phyloP scores from a whole-genome alignment of 2,113 vertebrate genomes.

The Myrmecobius fasciatus region DNA sequence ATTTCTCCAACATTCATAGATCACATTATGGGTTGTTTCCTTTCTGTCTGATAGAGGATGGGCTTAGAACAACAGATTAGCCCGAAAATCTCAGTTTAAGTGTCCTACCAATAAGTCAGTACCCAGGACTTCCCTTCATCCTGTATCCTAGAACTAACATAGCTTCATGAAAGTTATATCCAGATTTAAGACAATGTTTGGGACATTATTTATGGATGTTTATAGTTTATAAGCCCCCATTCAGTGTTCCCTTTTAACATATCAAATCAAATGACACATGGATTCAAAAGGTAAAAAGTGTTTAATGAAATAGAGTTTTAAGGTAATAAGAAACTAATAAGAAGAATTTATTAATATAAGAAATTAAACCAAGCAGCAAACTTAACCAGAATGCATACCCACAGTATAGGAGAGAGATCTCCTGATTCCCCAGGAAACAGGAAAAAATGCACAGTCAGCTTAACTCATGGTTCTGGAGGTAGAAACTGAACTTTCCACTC shows the following conservation, averaged over 20 bases:
- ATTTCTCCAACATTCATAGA: neutral
- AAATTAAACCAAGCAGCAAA: neutral
- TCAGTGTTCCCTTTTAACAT: neutral
- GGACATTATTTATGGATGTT: neutral
- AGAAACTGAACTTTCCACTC: neutral
- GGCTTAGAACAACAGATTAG: neutral
- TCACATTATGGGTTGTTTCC: neutral
- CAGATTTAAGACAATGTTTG: neutral
- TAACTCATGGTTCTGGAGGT: neutral
- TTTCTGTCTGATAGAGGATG: neutral
- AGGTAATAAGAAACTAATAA: neutral
- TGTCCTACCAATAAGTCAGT: neutral
- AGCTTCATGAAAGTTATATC: neutral
- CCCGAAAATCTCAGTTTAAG: neutral
- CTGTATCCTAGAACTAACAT: neutral
- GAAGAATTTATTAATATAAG: neutral
- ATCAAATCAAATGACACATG: neutral
- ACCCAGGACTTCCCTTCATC: neutral
- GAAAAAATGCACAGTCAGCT: neutral
- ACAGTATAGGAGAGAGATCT: neutral
- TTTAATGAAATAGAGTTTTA: neutral
- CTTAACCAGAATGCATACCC: neutral
- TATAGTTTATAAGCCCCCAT: neutral
- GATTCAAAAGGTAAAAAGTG: neutral
- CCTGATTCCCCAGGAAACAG: neutral